Conservation (phyloP, 2,888 invertebrate species). For the Dicranocentrus wangi region DNA sequence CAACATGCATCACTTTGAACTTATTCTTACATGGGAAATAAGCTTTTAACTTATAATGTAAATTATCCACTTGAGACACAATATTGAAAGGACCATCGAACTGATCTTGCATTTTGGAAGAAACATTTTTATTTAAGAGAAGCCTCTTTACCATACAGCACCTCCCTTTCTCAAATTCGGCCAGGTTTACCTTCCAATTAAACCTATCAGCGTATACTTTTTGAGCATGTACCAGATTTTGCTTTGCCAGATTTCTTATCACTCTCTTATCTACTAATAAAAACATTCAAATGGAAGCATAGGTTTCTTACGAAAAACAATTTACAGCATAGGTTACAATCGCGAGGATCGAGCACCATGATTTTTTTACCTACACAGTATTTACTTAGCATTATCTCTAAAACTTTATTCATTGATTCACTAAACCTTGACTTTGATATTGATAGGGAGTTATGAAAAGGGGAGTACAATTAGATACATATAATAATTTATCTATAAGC, state of each 20-base stretch:
- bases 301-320: constrained; percentile 15
- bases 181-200: not conserved
- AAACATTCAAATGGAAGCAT: constrained; percentile 6
- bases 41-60: not conserved
- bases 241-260: not conserved
- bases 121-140: constrained; percentile 4
- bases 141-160: constrained; percentile 2
- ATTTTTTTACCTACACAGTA: not conserved
- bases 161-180: not conserved
- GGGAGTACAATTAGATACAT: not conserved
- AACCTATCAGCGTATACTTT: not conserved
- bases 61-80: not conserved
- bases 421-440: constrained; percentile 19
- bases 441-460: constrained; percentile 12
- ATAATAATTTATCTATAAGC: not conserved
- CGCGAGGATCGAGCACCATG: not conserved
- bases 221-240: constrained; percentile 8
- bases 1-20: constrained; percentile 10
- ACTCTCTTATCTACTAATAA: not conserved
- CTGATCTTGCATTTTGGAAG: constrained; percentile 6
- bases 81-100: not conserved
- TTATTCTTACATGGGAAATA: constrained; percentile 8
- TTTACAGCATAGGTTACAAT: constrained; percentile 24
- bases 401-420: not conserved
- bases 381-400: constrained; percentile 13